Evolutionary conservation across 2,113 vertebrate genomes (phyloP).

Genomic region (Microtus richardsoni): DNA sequence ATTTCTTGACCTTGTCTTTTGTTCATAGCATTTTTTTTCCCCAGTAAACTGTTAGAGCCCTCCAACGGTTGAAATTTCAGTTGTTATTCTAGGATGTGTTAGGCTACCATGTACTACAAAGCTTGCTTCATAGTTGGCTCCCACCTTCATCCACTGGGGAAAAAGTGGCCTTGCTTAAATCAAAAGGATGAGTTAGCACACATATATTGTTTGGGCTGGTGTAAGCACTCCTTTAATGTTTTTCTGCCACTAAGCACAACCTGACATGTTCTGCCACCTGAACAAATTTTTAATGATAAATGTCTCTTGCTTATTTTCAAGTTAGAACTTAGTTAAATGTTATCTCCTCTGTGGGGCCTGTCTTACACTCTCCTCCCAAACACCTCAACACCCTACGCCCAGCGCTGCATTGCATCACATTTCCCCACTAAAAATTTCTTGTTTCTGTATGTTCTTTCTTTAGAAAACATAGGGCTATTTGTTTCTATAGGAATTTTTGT

Average conservation of each 20-base stretch:
- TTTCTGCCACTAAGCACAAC: neutral
- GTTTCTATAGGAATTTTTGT: neutral
- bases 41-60: neutral
- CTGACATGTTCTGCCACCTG: neutral
- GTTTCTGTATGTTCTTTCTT: neutral
- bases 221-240: neutral
- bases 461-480: neutral
- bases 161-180: neutral
- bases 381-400: neutral
- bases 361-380: neutral
- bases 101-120: neutral
- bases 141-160: neutral
- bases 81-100: neutral
- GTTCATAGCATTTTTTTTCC: neutral
- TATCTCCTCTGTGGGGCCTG: neutral
- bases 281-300: neutral
- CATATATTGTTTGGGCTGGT: neutral
- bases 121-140: neutral
- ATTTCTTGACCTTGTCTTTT: neutral
- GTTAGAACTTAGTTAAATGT: neutral
- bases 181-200: neutral
- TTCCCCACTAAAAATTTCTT: neutral
- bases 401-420: neutral
- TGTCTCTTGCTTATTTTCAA: neutral
- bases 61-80: neutral